Base-by-base conservation (phyloP, 2,888 invertebrate species). In the Mesopsocus fuscifrons region DNA sequence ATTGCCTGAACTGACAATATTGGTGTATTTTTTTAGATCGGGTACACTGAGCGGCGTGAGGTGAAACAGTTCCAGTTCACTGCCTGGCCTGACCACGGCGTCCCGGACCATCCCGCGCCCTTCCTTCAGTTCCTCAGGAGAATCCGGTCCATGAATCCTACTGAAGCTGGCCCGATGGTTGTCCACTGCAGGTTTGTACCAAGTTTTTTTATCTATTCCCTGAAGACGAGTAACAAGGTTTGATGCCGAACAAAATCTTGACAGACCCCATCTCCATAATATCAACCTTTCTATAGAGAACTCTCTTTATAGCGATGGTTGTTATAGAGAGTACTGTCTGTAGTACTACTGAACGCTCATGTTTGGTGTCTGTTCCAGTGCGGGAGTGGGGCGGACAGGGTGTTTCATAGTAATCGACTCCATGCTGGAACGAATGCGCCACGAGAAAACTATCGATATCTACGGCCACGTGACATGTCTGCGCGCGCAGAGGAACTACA, bases 21-120 rank as follows among this genome's bases (percentile, higher is more conserved):
- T n/a, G n/a, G n/a, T n/a, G n/a, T n/a, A n/a, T n/a, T n/a, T n/a
- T n/a, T n/a, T n/a, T n/a, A 78, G 54, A 58, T 59, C 44, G 81
- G 79, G 17, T 75, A 74, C 51, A 74, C 76, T 35, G 92, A 94
- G 57, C 76, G 88, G 21, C 74, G 97, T 1, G 97, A 98, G 61
- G 79, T 98, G 43, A 87, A 92, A 54, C 98, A 98, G 59, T 68
- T 97, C 52, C 98, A 98, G 63, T 98, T 97, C 59, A 98, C 97
- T 1, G 97, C 97, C 3, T 98, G 98, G 98, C 97, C 98, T 1
- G 98, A 99, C 64, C 98, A 98, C 57, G 97, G 87, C 2, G 97
- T 98, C 2, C 97, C 98, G 2, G 97, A 97, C 60, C 94, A 97
- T 63, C 95, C 98, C 0, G 97, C 97, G 1, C 97, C 97, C 0